phyloP scores from a whole-genome alignment of 2,797 vertebrate species.

The Sebastes nivosus region DNA sequence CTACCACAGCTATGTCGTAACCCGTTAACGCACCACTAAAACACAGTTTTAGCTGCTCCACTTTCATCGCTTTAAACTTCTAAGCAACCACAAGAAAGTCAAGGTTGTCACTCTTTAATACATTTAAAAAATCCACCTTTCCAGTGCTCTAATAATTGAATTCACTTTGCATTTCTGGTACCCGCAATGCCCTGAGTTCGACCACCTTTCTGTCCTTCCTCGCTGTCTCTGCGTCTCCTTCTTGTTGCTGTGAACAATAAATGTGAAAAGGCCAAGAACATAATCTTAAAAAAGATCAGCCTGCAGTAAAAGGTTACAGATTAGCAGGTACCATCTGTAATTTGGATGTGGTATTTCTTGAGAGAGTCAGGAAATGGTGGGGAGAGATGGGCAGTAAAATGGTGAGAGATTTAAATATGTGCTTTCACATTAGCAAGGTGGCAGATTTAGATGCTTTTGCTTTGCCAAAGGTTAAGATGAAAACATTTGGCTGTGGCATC shows the following conservation, averaged over 20 bases:
- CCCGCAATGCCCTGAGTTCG: neutral
- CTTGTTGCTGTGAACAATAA: neutral
- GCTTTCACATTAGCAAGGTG: conserved; percentile 14
- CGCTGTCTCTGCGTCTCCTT: neutral
- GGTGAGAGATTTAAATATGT: conserved; percentile 6
- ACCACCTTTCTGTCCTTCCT: neutral
- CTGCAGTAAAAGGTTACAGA: conserved; percentile 24
- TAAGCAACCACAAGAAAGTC: neutral
- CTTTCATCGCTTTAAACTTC: neutral
- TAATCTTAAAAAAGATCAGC: neutral
- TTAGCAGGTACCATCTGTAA: conserved; percentile 4
- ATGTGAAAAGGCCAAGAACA: neutral
- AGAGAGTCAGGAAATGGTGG: conserved; percentile 3
- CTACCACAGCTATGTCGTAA: neutral
- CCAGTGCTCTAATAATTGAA: neutral
- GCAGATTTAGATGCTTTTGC: neutral
- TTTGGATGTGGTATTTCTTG: neutral
- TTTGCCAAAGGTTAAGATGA: conserved; percentile 14
- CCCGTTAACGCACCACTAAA: neutral
- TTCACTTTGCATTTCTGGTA: neutral
- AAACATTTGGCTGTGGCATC: neutral
- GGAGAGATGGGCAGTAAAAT: neutral
- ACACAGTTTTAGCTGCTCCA: neutral
- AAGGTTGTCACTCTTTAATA: neutral
- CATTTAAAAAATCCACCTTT: neutral